Base-by-base conservation (phyloP, 35 echinoderm and acorn worm species). In the Heliocidaris erythrogramma region DNA sequence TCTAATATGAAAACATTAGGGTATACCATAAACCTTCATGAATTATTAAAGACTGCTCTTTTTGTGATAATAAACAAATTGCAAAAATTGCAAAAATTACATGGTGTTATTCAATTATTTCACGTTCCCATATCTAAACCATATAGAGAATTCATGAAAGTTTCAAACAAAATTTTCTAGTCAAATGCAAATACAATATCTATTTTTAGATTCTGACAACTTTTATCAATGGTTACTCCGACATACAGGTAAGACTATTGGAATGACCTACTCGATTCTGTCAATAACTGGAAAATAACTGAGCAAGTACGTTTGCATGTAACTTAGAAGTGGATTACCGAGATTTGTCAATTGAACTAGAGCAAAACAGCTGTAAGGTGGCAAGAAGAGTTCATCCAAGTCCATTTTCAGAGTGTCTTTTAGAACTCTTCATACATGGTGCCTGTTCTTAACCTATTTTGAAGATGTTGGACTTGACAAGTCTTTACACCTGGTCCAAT, bases 401-500 rank as follows among this genome's bases (percentile, higher is more conserved):
- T 78, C 65, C 21, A 17, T n/a, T 5, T 78, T 78, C 18, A 78
- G 65, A 24, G 18, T 78, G 52, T 56, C 52, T 56, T 56, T 2
- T 12, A 11, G 52, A 56, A 56, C 52, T 56, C 52, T 56, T 56
- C 52, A 13, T 56, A 52, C 52, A 10, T 13, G 61, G 65, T 78
- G 65, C 65, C 65, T 78, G 27, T 78, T 78, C 65, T 78, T 78
- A 78, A 78, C 65, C 65, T 78, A 78, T 4, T 27, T 60, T 78
- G 65, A 78, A 78, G 65, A 78, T 7, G 65, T 24, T 78, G 65
- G 65, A 78, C 65, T 24, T n/a, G 65, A 78, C 65, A 78, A 78
- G 65, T 78, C 65, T 78, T 78, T 78, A 78, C 65, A 78, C 65
- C 65, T 78, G 65, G 65, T 78, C 65, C 21, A 78, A 78, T 78